Evolutionary conservation across 2,113 vertebrate species (phyloP).

Genomic region (Candoia aspera): DNA sequence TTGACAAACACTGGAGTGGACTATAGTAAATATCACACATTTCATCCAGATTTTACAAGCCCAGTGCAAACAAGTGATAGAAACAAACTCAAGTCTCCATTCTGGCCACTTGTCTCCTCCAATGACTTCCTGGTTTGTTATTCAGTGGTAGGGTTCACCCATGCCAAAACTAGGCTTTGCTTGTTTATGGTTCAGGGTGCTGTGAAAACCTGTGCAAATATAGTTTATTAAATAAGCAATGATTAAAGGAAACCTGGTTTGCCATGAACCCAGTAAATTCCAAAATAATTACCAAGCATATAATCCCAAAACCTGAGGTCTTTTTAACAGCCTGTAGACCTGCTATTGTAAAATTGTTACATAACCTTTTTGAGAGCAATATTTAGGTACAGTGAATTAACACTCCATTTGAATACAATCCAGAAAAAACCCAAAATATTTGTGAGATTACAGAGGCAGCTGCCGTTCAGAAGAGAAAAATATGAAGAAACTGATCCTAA

Average conservation of each 20-base stretch:
- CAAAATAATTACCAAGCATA: neutral
- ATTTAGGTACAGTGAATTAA: neutral
- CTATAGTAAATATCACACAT: neutral
- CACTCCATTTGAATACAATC: neutral
- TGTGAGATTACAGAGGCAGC: neutral
- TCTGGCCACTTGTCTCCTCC: neutral
- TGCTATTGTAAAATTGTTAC: neutral
- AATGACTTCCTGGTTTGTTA: neutral
- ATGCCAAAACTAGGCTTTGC: neutral
- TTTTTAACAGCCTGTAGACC: neutral
- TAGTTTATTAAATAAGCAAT: neutral
- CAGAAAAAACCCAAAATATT: neutral
- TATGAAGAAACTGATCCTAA: neutral
- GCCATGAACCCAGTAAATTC: neutral
- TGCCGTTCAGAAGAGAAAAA: neutral
- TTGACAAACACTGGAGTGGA: too few species aligned
- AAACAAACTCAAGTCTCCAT: neutral
- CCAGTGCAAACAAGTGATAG: neutral
- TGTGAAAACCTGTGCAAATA: neutral
- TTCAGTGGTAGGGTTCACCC: neutral
- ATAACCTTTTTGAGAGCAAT: neutral
- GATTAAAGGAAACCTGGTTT: neutral
- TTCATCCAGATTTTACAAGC: neutral
- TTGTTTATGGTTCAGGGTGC: neutral
- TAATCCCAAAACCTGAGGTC: neutral